Evolutionary conservation across 53 echinoderm and acorn worm genomes (phyloP).

Genomic region (Temnopleurus reevesii): DNA sequence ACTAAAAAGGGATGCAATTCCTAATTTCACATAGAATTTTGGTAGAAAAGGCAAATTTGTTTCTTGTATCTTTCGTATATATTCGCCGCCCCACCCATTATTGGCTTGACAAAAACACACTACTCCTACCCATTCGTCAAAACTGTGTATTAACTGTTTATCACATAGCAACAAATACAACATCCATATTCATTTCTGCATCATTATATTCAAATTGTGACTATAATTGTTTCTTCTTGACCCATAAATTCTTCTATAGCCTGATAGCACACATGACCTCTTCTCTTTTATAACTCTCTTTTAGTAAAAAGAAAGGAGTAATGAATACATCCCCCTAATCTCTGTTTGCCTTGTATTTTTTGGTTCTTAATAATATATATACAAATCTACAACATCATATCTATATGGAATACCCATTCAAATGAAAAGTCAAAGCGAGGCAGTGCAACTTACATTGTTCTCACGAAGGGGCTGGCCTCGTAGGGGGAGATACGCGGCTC

Average conservation of each 20-base stretch:
- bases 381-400: constrained; percentile 56
- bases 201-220: constrained; percentile 34
- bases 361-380: constrained; percentile 54
- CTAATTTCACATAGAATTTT: background rate
- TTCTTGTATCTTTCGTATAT: background rate
- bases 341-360: constrained; percentile 56
- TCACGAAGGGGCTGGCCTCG: background rate
- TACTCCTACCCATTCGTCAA: constrained; percentile 4
- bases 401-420: constrained; percentile 29
- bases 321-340: background rate
- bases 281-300: constrained; percentile 37
- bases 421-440: constrained; percentile 32
- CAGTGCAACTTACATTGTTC: constrained; percentile 51
- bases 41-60: background rate
- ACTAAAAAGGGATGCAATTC: background rate
- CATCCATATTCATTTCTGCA: constrained; percentile 37
- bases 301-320: constrained; percentile 45
- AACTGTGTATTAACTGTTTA: constrained; percentile 17
- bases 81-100: background rate
- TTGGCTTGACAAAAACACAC: constrained; percentile 24
- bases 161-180: constrained; percentile 40
- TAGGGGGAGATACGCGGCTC: background rate
- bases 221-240: constrained; percentile 35
- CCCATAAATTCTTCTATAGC: constrained; percentile 46
- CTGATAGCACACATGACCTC: constrained; percentile 40